phyloP scores from a whole-genome alignment of 2,888 invertebrate genomes.

The Mantis religiosa region DNA sequence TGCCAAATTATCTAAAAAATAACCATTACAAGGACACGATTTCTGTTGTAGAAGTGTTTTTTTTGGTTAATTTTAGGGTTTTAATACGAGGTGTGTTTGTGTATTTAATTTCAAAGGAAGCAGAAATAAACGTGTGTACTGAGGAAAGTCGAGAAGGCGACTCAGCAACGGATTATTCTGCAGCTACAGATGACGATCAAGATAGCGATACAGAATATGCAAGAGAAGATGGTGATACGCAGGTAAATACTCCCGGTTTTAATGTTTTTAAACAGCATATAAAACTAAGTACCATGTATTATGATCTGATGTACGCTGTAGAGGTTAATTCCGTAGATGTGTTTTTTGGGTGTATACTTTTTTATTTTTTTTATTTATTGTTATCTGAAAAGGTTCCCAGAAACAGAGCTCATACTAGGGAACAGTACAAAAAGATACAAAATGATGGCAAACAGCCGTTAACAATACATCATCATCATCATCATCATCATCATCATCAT shows the following conservation, averaged over 20 bases:
- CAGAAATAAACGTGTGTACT: conserved; percentile 9
- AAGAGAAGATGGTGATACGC: conserved; percentile 67
- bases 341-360: no score
- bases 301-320: neutral
- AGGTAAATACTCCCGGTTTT: conserved; percentile 47
- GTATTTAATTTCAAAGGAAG: neutral
- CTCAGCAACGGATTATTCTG: conserved; percentile 7
- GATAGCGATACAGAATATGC: conserved; percentile 54
- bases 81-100: neutral
- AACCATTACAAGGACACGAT: neutral
- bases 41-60: neutral
- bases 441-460: no score
- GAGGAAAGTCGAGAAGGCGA: conserved; percentile 15
- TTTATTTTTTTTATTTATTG: no score
- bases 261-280: conserved; percentile 33
- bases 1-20: neutral
- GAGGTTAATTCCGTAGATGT: no score
- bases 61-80: neutral
- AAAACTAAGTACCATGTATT: neutral
- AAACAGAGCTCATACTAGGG: no score
- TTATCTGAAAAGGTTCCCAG: no score
- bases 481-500: no score
- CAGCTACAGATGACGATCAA: conserved; percentile 11
- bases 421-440: no score
- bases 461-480: no score